Base-by-base conservation (phyloP, 2,113 vertebrate species). In the Ailuropoda melanoleuca region DNA sequence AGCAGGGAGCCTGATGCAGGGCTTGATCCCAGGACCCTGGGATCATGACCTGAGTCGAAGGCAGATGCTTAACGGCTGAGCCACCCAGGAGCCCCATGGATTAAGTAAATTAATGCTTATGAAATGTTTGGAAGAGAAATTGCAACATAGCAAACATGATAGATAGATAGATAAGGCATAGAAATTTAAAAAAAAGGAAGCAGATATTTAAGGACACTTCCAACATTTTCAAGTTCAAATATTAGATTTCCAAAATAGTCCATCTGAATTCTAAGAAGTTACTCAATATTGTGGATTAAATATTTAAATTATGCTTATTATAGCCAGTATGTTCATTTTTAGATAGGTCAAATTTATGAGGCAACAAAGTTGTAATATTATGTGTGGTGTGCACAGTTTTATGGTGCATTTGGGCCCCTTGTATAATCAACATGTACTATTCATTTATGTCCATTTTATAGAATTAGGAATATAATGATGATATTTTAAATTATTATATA, bases 401-500 rank as follows among this genome's bases (percentile, higher is more conserved):
- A 93, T 95, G 50, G 46, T 53, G 10, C 39, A 39, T 90, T 92
- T 58, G 37, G 13, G 11, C 4, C 39, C 21, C 26, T 82, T 64
- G 4, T 66, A 39, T 92, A 88, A 80, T 96, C 78, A 95, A n/a
- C 14, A 43, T 26, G 58, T 70, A 74, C 43, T 74, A n/a, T 90
- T 93, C 80, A 93, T 81, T 96, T 90, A 83, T 90, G 56, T 72
- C 62, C 56, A 88, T 96, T 96, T 97, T 94, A 50, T 95, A 84
- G 68, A 74, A 86, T 56, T 68, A 91, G 80, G 18, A 68, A 78
- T 95, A 82, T 82, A 72, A 90, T 77, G 82, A 88, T 92, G 75
- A 83, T 95, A 60, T 56, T 97, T 95, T 88, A 93, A 97, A 85
- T 90, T 93, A 96, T 94, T 94, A 95, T 70, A 48, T 23, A 85